These are phyloP conservation scores for Apis laboriosa DNA, from an alignment of 1,140 invertebrate species.

Conservation along the genomic window DNA sequence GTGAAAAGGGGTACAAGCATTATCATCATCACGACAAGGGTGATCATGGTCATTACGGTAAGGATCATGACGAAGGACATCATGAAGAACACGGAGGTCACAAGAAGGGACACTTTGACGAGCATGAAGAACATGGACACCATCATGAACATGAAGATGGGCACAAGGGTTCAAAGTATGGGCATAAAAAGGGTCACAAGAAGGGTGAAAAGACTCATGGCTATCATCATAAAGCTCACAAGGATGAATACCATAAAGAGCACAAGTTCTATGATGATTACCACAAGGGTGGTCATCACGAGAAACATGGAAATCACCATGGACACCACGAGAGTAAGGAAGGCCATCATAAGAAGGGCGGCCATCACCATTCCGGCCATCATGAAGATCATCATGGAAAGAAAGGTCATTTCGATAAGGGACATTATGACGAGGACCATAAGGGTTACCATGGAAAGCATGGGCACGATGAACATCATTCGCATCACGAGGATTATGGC, in stretches of 20 bases:
- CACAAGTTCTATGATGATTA: conserved; percentile 92
- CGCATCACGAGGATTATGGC: conserved; percentile 84
- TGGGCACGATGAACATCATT: conserved; percentile 85
- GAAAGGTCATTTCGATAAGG: conserved; percentile 88
- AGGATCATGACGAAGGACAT: conserved; percentile 78
- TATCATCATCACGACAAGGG: conserved; percentile 85
- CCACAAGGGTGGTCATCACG: conserved; percentile 88
- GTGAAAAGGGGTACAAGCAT: conserved; percentile 85
- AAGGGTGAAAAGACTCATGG: conserved; percentile 88
- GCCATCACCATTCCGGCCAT: conserved; percentile 86
- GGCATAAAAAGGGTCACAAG: conserved; percentile 90
- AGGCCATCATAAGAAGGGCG: conserved; percentile 87
- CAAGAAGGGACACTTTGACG: conserved; percentile 89
- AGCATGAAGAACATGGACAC: conserved; percentile 85
- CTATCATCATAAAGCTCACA: conserved; percentile 90
- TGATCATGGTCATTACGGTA: conserved; percentile 86
- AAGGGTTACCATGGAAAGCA: conserved; percentile 87
- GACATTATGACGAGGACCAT: conserved; percentile 89
- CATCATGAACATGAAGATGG: conserved; percentile 89
- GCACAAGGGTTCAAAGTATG: conserved; percentile 88
- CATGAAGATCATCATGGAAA: conserved; percentile 88
- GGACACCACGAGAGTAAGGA: conserved; percentile 86
- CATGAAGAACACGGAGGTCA: conserved; percentile 88
- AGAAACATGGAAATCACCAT: conserved; percentile 86
- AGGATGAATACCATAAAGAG: conserved; percentile 91